Conservation (phyloP, 1,140 invertebrate species). For the Scaptomyza graminum region DNA sequence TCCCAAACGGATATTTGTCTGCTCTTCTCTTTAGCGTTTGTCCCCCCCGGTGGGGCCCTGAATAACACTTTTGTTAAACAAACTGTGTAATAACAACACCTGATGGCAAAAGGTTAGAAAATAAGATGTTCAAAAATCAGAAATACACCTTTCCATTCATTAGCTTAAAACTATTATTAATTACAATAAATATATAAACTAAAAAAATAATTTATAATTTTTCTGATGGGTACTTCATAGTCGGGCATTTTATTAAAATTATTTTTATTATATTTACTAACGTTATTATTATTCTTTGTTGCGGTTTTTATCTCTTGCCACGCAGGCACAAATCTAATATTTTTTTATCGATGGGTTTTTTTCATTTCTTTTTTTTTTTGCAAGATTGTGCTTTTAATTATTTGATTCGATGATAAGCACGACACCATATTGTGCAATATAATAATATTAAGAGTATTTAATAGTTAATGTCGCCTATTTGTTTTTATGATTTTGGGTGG, state of each 20-base stretch:
- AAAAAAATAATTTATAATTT: too few species aligned
- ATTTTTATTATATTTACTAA: not conserved
- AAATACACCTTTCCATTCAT: too few species aligned
- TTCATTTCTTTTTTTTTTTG: conserved; percentile 14
- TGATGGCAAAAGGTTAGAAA: not conserved
- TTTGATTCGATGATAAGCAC: conserved; percentile 68
- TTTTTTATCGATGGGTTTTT: conserved; percentile 49
- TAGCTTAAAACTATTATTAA: too few species aligned
- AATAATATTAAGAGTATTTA: conserved; percentile 35
- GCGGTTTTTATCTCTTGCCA: conserved; percentile 4
- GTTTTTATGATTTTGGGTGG: not conserved
- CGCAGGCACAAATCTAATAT: conserved; percentile 42
- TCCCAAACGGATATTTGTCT: conserved; percentile 65
- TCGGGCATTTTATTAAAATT: not conserved
- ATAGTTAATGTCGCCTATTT: conserved; percentile 22
- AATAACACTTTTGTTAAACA: conserved; percentile 76
- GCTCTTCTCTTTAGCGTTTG: conserved; percentile 26
- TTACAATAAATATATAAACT: too few species aligned
- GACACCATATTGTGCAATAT: conserved; percentile 28
- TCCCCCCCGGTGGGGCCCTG: conserved; percentile 44
- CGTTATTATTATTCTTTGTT: not conserved
- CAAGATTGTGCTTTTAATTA: conserved; percentile 55
- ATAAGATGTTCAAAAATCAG: not conserved
- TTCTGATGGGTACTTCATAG: not conserved
- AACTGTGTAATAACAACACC: conserved; percentile 49